Evolutionary conservation across 2,113 vertebrate genomes (phyloP).

Genomic region (Turdus rufiventris): DNA sequence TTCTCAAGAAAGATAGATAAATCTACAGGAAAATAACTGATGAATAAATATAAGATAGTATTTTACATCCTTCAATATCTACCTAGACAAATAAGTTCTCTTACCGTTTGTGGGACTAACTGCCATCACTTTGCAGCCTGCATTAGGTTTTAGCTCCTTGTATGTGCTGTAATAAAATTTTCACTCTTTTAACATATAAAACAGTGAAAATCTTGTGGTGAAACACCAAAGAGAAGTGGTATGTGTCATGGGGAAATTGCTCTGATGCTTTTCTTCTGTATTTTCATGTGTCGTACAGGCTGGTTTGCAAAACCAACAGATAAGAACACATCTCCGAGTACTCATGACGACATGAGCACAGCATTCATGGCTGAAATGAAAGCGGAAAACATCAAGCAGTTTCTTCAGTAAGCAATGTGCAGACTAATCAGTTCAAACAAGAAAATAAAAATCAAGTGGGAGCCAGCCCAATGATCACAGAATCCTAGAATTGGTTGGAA

Average conservation of each 20-base stretch:
- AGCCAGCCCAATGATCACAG: neutral
- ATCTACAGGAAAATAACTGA: neutral
- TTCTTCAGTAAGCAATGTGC: slow-evolving; percentile 80
- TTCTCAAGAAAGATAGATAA: neutral
- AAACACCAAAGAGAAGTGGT: neutral
- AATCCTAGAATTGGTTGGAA: neutral
- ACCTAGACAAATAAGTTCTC: neutral
- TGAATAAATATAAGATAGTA: neutral
- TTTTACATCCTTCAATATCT: neutral
- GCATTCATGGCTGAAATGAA: slow-evolving; percentile 86
- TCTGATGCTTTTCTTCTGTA: neutral
- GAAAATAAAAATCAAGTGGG: neutral
- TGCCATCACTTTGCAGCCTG: neutral
- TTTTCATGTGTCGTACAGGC: slow-evolving; percentile 72
- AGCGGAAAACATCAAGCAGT: slow-evolving; percentile 83
- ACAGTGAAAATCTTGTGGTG: neutral
- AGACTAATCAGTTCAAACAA: neutral
- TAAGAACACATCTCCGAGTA: neutral
- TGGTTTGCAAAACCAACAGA: slow-evolving; percentile 82
- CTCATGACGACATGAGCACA: slow-evolving; percentile 60
- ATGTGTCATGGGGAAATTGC: neutral
- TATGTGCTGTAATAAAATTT: neutral
- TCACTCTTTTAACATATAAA: neutral
- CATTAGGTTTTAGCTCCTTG: neutral
- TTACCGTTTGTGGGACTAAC: neutral